Evolutionary conservation across 1,140 invertebrate genomes (phyloP), one percentile per base, ranked within the genome.

Genomic region (Oedothorax gibbosus): DNA sequence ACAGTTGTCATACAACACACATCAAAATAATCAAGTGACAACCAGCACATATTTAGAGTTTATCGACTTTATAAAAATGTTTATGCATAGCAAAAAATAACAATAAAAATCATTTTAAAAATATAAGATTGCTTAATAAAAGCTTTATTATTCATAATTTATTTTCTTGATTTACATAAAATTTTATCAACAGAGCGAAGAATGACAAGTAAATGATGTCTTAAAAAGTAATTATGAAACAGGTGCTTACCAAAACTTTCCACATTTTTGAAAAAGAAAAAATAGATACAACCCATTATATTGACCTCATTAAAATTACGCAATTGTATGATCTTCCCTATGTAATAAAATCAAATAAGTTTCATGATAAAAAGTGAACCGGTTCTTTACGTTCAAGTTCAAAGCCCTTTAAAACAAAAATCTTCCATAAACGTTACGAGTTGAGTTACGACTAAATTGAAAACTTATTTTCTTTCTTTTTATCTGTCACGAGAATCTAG

Each of bases 331-430:
- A 18, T 57, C 18, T 57, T 75, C 9, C 21, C 20, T 35, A 75
- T 75, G 72, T 57, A 57, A 35, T 21, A 7, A 60, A 57, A 21
- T 21, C 72, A 60, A 15, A 35, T 64, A 51, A 18, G 49, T 50
- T 21, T 20, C n/a, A 64, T 51, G 8, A 62, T 20, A 62, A 77
- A 60, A 77, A 51, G 60, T 77, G 53, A 77, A 64, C 75, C 57
- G 75, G 62, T 77, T 65, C 73, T 21, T 77, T 51, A 18, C 15
- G 49, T 20, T 51, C 57, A 77, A 64, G 75, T 77, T 77, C 75
- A 77, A 77, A 77, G 75, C 75, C 75, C 75, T 64, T 20, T n/a
- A 77, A 77, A 77, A 77, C 49, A 6, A 75, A 71, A 8, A 71
- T 7, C 15, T n/a, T 51, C 56, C 6, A 75, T 57, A 75, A 18